A percentile compares a stretch with the other conserved stretches of the same genome.
Conservation (phyloP, 2,888 invertebrate species). For the Micoletzkya japonica region DNA sequence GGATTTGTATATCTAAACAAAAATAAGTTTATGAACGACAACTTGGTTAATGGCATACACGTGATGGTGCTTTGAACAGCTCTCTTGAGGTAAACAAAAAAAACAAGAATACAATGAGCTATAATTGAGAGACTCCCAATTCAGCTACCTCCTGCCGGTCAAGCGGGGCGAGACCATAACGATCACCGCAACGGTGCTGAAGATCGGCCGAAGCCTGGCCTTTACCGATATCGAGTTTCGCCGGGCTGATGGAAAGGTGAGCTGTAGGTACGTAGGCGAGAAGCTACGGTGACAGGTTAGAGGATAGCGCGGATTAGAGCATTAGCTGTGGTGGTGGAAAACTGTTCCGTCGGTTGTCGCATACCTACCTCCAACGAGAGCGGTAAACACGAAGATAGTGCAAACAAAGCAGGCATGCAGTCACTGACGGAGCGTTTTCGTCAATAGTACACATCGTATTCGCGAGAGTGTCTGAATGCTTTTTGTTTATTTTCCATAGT, state of each 20-base stretch:
- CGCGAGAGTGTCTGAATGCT: no score
- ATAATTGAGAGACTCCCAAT: conserved; percentile 26
- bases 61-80: background rate
- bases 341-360: no score
- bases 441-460: no score
- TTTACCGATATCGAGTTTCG: conserved; percentile 59
- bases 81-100: background rate
- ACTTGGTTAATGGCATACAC: background rate
- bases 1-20: background rate
- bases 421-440: no score
- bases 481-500: no score
- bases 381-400: no score
- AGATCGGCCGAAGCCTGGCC: conserved; percentile 54
- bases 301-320: background rate
- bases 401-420: no score
- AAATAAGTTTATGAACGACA: background rate
- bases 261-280: no score
- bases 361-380: no score
- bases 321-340: no score
- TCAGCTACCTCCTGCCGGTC: conserved; percentile 58
- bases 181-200: conserved; percentile 55
- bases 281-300: conserved; percentile 43
- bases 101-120: background rate
- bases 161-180: conserved; percentile 53
- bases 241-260: conserved; percentile 51